These are phyloP conservation scores for Spisula subtruncata DNA, from an alignment of 2,888 invertebrate species.

Conservation along the genomic window DNA sequence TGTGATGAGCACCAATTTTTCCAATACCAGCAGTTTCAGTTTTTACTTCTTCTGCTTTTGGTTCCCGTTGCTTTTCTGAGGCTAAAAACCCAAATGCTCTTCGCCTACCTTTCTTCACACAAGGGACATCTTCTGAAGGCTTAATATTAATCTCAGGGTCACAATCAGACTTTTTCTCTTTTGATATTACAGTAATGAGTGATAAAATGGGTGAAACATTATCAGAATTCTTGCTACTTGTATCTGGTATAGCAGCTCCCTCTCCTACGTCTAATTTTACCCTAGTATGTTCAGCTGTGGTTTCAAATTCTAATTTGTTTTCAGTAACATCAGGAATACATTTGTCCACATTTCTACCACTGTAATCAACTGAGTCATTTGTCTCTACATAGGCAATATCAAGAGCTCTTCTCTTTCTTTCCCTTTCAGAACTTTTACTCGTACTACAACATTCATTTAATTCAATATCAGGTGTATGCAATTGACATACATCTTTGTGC, in stretches of 20 bases:
- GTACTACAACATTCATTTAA: background rate
- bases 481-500: too few relatives aligned
- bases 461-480: background rate
- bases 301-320: background rate
- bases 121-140: background rate
- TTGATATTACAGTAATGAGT: background rate
- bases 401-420: conserved; percentile 40
- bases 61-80: background rate
- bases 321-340: background rate
- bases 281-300: background rate
- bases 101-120: conserved; percentile 28
- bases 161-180: background rate
- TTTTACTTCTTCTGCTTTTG: background rate
- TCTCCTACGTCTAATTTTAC: background rate
- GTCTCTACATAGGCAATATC: background rate
- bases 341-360: background rate
- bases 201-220: background rate
- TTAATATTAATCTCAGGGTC: background rate
- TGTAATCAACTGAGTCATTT: background rate
- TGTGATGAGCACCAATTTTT: background rate
- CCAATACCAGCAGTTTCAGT: background rate
- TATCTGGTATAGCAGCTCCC: background rate
- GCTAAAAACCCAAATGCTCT: conserved; percentile 27
- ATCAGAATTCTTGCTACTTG: background rate
- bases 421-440: background rate